Evolutionary conservation across 2,113 vertebrate species (phyloP), one percentile per base, ranked within the genome.

Genomic region (Myrmophylax atrothorax): DNA sequence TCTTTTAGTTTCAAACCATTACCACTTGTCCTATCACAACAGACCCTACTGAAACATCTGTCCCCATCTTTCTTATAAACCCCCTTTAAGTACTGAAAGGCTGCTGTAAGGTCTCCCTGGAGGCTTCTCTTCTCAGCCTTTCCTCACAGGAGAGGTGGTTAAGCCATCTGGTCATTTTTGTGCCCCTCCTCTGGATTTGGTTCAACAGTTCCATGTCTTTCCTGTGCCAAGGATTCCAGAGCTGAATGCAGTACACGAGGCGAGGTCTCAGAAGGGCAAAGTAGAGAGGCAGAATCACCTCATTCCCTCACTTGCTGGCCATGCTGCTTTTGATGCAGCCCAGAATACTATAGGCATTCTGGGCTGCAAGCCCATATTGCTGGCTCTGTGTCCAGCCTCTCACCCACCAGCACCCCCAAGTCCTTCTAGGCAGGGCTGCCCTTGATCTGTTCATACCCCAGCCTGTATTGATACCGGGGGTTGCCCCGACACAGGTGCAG

Each of bases 331-430:
- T 40, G 46, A 6, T 73, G 38, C 46, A 60, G 52, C 46, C 52
- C n/a, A 23, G 46, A 46, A 17, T 31, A 31, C 0, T 0, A 3
- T 10, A 52, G 52, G 44, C 28, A 46, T 1, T 1, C 50, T 46
- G 50, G 33, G 50, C 74, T 91, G 50, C 2, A 17, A 25, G 37
- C 19, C 11, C 81, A 1, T n/a, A 16, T 6, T 18, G 38, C 46
- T 18, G 29, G 29, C 7, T 67, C n/a, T 25, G 8, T 16, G 29
- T 47, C 29, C 38, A 47, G 33, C 37, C 20, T 72, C 29, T 79
- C 24, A 22, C 2, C 58, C 50, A 24, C 23, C 37, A 44, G 17
- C 29, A 38, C 10, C 1, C 37, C 52, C 33, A 16, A 22, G 24
- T 59, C 52, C 44, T 56, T 55, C 47, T 46, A 2, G 0, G 8